Percentiles rank a stretch among this genome's conserved stretches.
Evolutionary conservation across 2,888 invertebrate species (phyloP).

Genomic region (Achlya flavicornis): DNA sequence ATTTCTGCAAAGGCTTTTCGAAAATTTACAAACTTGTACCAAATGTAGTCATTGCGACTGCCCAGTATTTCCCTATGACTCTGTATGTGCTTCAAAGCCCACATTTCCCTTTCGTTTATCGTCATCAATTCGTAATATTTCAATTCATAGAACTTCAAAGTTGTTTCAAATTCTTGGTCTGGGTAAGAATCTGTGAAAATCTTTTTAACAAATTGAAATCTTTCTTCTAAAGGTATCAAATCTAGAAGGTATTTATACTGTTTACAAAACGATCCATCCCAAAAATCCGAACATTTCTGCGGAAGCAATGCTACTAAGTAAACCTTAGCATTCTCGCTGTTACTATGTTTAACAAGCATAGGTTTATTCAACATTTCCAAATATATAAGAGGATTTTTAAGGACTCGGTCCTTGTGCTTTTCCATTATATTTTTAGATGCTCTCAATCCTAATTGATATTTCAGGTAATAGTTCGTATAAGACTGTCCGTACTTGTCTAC

Average conservation of each 20-base stretch:
- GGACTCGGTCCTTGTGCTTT: constrained; percentile 54
- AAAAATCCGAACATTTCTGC: constrained; percentile 37
- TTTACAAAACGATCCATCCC: constrained; percentile 42
- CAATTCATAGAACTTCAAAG: constrained; percentile 39
- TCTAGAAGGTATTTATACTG: constrained; percentile 47
- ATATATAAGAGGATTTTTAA: constrained; percentile 47
- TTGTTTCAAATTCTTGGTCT: constrained; percentile 49
- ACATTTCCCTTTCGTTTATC: constrained; percentile 47
- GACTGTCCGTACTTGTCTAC: constrained; percentile 32
- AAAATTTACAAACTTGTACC: constrained; percentile 60
- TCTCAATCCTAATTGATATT: constrained; percentile 34
- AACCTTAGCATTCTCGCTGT: constrained; percentile 47
- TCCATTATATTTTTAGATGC: constrained; percentile 47
- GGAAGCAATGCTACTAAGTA: constrained; percentile 47
- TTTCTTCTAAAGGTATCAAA: constrained; percentile 43
- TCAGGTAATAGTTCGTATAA: not conserved
- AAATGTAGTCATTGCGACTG: constrained; percentile 45
- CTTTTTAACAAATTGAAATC: constrained; percentile 47
- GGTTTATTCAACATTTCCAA: constrained; percentile 39
- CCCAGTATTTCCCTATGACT: constrained; percentile 48
- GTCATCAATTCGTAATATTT: constrained; percentile 49
- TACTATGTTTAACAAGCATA: constrained; percentile 41
- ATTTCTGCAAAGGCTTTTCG: constrained; percentile 50
- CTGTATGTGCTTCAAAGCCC: constrained; percentile 57
- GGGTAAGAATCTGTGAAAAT: constrained; percentile 51